phyloP scores from a whole-genome alignment of 1,140 invertebrate genomes.

The Pinna nobilis region DNA sequence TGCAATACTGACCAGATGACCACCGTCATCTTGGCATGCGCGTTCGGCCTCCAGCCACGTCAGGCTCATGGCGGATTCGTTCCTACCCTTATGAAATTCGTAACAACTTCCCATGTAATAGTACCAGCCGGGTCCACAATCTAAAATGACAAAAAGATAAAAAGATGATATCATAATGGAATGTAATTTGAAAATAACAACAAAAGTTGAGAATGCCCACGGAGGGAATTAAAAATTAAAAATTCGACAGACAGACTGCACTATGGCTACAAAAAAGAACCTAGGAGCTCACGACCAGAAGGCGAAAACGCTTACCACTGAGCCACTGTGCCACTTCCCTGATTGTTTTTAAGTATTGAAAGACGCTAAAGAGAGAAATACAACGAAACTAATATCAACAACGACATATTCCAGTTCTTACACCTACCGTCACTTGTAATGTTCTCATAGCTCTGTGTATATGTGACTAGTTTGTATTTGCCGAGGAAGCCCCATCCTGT shows the following conservation, averaged over 20 bases:
- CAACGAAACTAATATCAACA: no score
- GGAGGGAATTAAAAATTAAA: no score
- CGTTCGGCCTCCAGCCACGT: conserved; percentile 34
- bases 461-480: conserved; percentile 26
- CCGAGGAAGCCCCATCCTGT: conserved; percentile 30
- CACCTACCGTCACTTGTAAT: conserved; percentile 8
- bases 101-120: conserved; percentile 32
- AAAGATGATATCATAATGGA: neutral
- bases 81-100: neutral
- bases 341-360: no score
- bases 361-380: no score
- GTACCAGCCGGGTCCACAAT: conserved; percentile 19
- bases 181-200: neutral
- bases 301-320: no score
- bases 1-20: conserved; percentile 38
- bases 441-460: conserved; percentile 14
- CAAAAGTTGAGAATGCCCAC: no score
- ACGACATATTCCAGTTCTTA: no score
- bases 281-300: no score
- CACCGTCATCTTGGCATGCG: conserved; percentile 11
- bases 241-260: no score
- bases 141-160: conserved; percentile 1
- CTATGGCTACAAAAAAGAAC: no score
- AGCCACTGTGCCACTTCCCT: no score
- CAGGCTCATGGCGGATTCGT: neutral